Evolutionary conservation across 2,888 invertebrate species (phyloP).

Genomic region (Yponomeuta evonymella): DNA sequence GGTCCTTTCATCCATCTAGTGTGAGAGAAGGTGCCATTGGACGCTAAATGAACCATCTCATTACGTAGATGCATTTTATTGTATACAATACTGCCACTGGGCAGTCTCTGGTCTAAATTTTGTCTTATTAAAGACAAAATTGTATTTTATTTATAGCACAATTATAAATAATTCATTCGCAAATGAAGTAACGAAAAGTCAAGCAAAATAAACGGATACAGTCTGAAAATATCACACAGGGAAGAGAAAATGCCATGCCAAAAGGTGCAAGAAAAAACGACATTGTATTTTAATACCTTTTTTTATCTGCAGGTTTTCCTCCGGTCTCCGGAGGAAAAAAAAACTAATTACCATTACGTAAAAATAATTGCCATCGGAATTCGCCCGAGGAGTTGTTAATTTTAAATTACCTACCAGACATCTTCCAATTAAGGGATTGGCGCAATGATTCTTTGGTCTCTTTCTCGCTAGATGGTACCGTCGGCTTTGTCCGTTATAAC

Average conservation of each 20-base stretch:
- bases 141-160: too few relatives aligned
- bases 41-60: too few relatives aligned
- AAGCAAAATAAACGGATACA: background rate
- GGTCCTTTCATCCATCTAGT: too few relatives aligned
- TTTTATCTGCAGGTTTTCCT: background rate
- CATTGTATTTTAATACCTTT: background rate
- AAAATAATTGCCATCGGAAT: constrained; percentile 6
- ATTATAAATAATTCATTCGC: too few relatives aligned
- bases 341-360: background rate
- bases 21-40: too few relatives aligned
- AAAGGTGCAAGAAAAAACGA: background rate
- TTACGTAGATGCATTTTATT: too few relatives aligned
- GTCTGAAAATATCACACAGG: background rate
- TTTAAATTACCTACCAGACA: constrained; percentile 7
- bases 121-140: too few relatives aligned
- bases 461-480: background rate
- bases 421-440: constrained; percentile 14
- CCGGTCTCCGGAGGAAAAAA: background rate
- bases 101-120: too few relatives aligned
- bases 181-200: background rate
- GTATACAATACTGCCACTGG: too few relatives aligned
- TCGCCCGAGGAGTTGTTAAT: constrained; percentile 6
- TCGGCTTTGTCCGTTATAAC: background rate
- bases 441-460: background rate
- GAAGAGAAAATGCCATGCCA: background rate